Evolutionary conservation across 2,888 invertebrate species (phyloP), one percentile per base, ranked within the genome.

Genomic region (Phymatocera aterrima): DNA sequence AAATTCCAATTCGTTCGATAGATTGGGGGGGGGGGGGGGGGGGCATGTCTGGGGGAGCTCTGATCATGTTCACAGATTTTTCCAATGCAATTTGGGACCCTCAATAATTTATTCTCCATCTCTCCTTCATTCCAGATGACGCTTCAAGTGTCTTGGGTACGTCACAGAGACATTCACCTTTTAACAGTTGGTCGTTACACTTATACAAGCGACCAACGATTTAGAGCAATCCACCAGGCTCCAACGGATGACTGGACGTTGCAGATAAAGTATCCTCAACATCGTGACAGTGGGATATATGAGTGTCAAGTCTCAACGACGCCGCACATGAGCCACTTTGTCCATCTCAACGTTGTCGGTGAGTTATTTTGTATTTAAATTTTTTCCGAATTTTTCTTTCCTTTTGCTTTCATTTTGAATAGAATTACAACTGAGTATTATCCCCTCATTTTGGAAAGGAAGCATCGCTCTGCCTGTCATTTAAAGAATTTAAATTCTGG

Each of bases 301-400:
- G 97, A 98, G 92, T 98, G 97, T 91, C 98, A 98, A 93, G 96
- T 98, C 89, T 97, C 97, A 84, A 97, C 97, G 81, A 97, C 97
- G 79, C 97, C 97, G 28, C 97, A 97, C 88, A 95, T 97, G 93
- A 97, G 97, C 88, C 97, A 97, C 91, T 97, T 96, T 90, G 96
- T 98, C 89, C 96, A 97, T 91, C 94, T 98, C 84, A 96, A 94
- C 87, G 97, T 98, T 85, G 96, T 97, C 85, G 97, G 97, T 97
- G 91, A 95, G 97, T 94, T 18, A 10, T 18, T 43, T 12, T 28
- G 8, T 2, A 28, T 28, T 12, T 3, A 31, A 1, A 28, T 60
- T 60, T 6, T 15, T 28, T 28, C 6, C 60, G 28, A 12, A n/a
- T 2, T 10, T 2, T 60, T 5, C 28, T 5, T 2, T 8, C 6